phyloP scores from a whole-genome alignment of 2,888 invertebrate genomes.

The Salticus scenicus region DNA sequence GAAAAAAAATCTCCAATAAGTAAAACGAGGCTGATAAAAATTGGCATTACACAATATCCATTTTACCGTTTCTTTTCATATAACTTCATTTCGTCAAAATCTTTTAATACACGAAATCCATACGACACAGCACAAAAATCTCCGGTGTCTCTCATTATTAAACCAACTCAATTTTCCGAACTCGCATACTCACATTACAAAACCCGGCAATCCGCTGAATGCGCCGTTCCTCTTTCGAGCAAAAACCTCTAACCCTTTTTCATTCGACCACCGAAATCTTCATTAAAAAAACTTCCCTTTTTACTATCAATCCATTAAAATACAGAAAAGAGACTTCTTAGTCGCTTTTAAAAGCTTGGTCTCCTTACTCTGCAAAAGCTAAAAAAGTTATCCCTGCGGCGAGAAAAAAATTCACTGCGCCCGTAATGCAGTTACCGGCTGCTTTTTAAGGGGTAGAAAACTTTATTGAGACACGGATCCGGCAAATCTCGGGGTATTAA shows the following conservation, averaged over 20 bases:
- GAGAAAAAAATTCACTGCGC: not conserved
- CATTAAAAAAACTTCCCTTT: constrained; percentile 39
- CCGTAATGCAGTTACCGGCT: constrained; percentile 55
- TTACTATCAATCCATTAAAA: constrained; percentile 62
- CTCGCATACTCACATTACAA: not conserved
- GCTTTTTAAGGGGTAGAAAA: constrained; percentile 20
- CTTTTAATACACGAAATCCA: not conserved
- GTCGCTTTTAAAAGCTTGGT: constrained; percentile 34
- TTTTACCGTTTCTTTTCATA: not conserved
- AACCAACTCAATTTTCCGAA: not conserved
- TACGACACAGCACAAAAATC: constrained; percentile 3
- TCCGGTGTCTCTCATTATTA: constrained; percentile 20
- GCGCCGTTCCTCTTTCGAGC: constrained; percentile 40
- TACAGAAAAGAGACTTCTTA: constrained; percentile 53
- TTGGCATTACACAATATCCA: not conserved
- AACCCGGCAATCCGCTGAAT: constrained; percentile 44
- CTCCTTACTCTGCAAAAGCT: constrained; percentile 49
- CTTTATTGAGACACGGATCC: constrained; percentile 59
- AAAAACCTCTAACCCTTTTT: constrained; percentile 27
- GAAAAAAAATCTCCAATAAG: no score
- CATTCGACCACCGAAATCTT: constrained; percentile 31
- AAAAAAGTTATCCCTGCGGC: constrained; percentile 16
- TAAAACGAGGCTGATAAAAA: no score
- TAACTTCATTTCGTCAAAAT: not conserved
- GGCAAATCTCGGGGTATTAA: constrained; percentile 63